Base-by-base conservation (phyloP, 2,888 invertebrate genomes). In the Drosophila prolongata region DNA sequence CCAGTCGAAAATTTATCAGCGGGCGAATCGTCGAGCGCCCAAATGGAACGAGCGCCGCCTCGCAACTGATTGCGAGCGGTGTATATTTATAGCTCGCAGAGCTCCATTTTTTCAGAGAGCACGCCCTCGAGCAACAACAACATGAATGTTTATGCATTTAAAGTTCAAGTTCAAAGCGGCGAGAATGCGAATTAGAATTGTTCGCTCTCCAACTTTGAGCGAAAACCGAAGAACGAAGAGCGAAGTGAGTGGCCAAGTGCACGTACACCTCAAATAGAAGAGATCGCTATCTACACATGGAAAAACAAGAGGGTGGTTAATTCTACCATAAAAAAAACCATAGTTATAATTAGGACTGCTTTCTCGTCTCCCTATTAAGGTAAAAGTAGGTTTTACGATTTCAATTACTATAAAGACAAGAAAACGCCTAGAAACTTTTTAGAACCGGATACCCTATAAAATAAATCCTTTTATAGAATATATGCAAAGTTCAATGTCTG, bases 161-260 rank as follows among this genome's bases (percentile, higher is more conserved):
- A 90, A 91, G 89, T 90, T 91, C 91, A 91, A 91, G 91, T 91
- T 91, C 91, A 91, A 90, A 87, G 81, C 77, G 42, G 24, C 43
- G 55, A 71, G 62, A 72, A 71, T 70, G 55, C 65, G 86, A 62
- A 72, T 78, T 89, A 89, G 84, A 83, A 83, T 75, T 75, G 11
- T 43, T 52, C 30, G 65, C 49, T 69, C 9, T 58, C 9, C 16
- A 40, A 24, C 24, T n/a, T 30, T 43, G 53, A 37, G 37, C 11
- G 34, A 37, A 61, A 61, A 57, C 30, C 19, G 30, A n/a, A 43
- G 56, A 30, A 46, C 42, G 9, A 38, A 70, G 64, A 83, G 46
- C 67, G 49, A 70, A 52, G 47, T 59, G 40, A 65, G 54, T 65
- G 76, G 54, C 62, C 72, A 72, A 87, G 75, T 81, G 84, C 87